phyloP scores from a whole-genome alignment of 2,797 vertebrate genomes.

The Tapirus indicus region DNA sequence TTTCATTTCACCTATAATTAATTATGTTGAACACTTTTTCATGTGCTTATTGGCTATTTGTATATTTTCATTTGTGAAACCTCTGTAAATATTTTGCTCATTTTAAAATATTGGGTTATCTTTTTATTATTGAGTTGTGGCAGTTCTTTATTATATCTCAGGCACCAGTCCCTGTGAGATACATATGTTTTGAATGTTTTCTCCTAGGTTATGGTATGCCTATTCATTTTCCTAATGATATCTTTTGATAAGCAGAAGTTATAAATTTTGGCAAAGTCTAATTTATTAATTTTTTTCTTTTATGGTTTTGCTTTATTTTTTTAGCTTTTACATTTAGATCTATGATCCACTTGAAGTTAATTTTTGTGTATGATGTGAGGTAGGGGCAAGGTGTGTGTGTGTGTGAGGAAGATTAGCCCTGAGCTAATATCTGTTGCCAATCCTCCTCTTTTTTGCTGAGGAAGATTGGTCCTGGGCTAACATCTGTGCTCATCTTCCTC shows the following conservation, averaged over 20 bases:
- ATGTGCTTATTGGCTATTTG: not conserved
- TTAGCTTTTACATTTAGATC: not conserved
- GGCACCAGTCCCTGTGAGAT: not conserved
- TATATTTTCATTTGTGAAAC: not conserved
- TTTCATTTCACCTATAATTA: not conserved
- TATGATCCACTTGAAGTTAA: not conserved
- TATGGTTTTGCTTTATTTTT: not conserved
- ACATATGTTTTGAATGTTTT: not conserved
- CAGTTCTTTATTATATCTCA: not conserved
- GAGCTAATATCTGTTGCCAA: too few relatives aligned
- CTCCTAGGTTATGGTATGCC: not conserved
- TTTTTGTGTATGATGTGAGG: not conserved
- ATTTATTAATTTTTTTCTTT: not conserved
- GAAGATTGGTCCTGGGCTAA: too few relatives aligned
- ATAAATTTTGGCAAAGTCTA: not conserved
- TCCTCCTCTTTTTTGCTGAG: too few relatives aligned
- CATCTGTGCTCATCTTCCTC: too few relatives aligned
- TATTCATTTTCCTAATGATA: not conserved
- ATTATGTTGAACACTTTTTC: not conserved
- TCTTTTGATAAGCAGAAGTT: not conserved
- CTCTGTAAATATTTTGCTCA: not conserved
- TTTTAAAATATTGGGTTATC: not conserved
- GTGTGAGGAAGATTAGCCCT: too few relatives aligned
- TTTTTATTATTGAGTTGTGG: not conserved
- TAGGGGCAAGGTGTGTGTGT: not conserved